Evolutionary conservation across 2,888 invertebrate species (phyloP).

Genomic region (Sminthurinus aureus): DNA sequence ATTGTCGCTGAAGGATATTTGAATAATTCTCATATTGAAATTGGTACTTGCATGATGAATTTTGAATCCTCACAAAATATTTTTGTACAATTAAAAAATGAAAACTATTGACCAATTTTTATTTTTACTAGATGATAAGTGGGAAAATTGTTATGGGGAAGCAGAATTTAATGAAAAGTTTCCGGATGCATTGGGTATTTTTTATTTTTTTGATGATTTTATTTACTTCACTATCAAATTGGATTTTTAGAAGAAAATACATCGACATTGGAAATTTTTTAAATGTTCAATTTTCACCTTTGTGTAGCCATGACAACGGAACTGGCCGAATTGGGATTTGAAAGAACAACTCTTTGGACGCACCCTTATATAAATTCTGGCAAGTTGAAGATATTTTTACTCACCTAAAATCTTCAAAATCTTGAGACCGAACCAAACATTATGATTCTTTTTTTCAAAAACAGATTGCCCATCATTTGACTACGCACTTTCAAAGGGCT

Average conservation of each 20-base stretch:
- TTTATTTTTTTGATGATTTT: too few species aligned
- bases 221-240: too few species aligned
- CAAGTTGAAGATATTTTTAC: conserved; percentile 35
- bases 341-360: conserved; percentile 77
- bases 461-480: conserved; percentile 33
- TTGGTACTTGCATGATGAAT: too few species aligned
- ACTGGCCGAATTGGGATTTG: conserved; percentile 13
- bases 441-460: conserved; percentile 52
- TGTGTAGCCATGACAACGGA: conserved; percentile 15
- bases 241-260: too few species aligned
- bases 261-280: too few species aligned
- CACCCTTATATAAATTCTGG: conserved; percentile 81
- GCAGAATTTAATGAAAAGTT: conserved; percentile 77
- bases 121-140: too few species aligned
- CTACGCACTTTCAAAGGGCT: conserved; percentile 66
- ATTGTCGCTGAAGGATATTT: conserved; percentile 47
- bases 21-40: conserved; percentile 72
- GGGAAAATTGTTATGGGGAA: conserved; percentile 63
- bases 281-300: too few species aligned
- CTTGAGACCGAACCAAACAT: neutral
- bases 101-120: too few species aligned
- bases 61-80: too few species aligned
- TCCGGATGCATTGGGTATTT: conserved; percentile 63
- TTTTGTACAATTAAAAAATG: too few species aligned
- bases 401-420: too few species aligned